These are phyloP conservation scores for Drosophila melanosoma DNA, from an alignment of 2,888 invertebrate genomes.

Conservation along the genomic window DNA sequence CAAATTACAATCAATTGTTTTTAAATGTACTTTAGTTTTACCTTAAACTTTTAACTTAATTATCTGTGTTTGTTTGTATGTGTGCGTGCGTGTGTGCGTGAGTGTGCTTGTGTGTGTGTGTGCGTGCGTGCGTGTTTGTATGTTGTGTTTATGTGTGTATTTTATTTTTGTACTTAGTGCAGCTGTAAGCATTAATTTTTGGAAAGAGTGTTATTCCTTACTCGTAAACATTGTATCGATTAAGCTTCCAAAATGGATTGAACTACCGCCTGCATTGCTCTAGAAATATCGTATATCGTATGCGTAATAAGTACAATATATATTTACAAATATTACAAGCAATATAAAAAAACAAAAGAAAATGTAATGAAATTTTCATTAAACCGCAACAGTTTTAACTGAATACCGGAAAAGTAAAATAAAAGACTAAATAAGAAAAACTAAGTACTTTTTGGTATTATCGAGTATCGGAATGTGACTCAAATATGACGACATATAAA, in stretches of 20 bases:
- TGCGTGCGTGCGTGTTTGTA: constrained; percentile 6
- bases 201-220: constrained; percentile 30
- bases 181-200: constrained; percentile 34
- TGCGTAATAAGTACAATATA: constrained; percentile 45
- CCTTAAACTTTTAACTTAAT: constrained; percentile 32
- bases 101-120: background rate
- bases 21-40: background rate
- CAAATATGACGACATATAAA: constrained; percentile 21
- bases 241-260: constrained; percentile 75
- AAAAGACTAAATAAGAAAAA: constrained; percentile 7
- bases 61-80: constrained; percentile 25
- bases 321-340: constrained; percentile 13
- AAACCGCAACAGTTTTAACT: constrained; percentile 2
- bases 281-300: constrained; percentile 59
- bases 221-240: constrained; percentile 42
- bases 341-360: background rate
- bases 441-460: constrained; percentile 16
- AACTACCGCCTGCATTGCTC: constrained; percentile 81
- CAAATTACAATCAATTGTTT: constrained; percentile 21
- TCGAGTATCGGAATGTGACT: constrained; percentile 28
- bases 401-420: background rate
- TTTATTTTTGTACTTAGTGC: constrained; percentile 39
- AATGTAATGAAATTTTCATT: constrained; percentile 13
- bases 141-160: constrained; percentile 11
- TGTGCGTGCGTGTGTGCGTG: background rate